Conservation (phyloP, 2,113 vertebrate species). For the Tupaia tana region DNA sequence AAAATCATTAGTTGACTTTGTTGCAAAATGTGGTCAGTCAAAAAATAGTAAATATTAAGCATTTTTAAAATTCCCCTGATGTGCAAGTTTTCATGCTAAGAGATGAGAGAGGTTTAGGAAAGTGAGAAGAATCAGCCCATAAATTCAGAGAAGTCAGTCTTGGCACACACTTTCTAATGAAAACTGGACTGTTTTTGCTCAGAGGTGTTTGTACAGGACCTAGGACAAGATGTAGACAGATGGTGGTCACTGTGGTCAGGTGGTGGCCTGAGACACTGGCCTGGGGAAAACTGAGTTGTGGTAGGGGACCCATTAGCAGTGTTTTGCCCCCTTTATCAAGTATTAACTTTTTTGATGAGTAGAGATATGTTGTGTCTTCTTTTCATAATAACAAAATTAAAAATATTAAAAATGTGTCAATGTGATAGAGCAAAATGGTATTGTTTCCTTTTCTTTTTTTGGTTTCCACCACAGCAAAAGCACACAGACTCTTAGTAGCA, state of each 20-base stretch:
- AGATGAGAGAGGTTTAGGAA: background rate
- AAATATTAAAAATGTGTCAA: background rate
- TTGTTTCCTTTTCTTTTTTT: background rate
- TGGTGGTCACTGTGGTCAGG: background rate
- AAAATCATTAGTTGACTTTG: conserved; percentile 24
- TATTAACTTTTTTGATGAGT: background rate
- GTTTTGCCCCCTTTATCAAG: background rate
- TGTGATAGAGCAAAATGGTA: background rate
- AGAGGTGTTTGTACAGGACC: no score
- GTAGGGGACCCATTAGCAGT: background rate
- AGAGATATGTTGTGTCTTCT: background rate
- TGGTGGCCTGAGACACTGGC: background rate
- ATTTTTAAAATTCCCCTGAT: background rate
- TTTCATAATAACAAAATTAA: background rate
- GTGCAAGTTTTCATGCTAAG: background rate
- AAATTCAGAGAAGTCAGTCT: background rate
- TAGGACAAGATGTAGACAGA: accelerated
- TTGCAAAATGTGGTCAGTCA: background rate
- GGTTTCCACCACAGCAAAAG: background rate
- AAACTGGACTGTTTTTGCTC: background rate
- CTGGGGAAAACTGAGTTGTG: accelerated
- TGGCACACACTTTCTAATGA: background rate
- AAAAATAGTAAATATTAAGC: background rate
- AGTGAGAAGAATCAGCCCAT: background rate
- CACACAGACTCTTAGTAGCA: background rate